These are phyloP conservation scores for Palythoa heliodiscus DNA, from an alignment of 92 coral and sea anemone genomes.

Conservation along the genomic window DNA sequence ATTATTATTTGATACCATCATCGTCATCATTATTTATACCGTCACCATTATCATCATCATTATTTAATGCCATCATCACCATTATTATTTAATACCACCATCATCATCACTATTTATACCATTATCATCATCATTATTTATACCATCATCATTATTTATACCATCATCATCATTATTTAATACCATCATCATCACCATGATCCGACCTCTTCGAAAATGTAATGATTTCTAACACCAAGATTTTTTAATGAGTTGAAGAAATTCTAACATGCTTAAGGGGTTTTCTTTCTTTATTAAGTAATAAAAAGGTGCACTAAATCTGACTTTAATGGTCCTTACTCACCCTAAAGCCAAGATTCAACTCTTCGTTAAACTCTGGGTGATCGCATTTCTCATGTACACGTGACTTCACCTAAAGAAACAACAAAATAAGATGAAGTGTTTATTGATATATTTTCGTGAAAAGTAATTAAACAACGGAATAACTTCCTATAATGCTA, in stretches of 20 bases:
- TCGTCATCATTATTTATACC: not conserved
- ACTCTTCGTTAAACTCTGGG: slow-evolving; percentile 62
- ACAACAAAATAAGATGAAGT: not conserved
- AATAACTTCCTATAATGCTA: too few species aligned
- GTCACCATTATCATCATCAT: not conserved
- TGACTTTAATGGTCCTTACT: not conserved
- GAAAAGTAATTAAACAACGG: too few species aligned
- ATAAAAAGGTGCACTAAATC: not conserved
- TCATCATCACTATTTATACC: not conserved
- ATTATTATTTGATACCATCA: not conserved
- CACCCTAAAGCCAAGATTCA: slow-evolving; percentile 69
- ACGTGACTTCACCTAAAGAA: slow-evolving; percentile 61
- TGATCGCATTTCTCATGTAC: slow-evolving; percentile 57
- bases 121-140: not conserved
- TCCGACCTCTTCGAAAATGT: too few species aligned
- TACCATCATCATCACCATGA: too few species aligned
- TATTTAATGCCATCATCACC: not conserved
- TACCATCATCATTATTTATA: too few species aligned
- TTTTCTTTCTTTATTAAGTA: not conserved
- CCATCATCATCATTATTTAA: too few species aligned
- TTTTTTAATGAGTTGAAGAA: too few species aligned
- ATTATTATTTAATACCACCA: not conserved
- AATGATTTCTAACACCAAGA: too few species aligned
- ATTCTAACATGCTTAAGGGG: too few species aligned
- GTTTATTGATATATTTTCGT: not conserved